phyloP scores from a whole-genome alignment of 2,888 invertebrate species.

The Microctonus brassicae region DNA sequence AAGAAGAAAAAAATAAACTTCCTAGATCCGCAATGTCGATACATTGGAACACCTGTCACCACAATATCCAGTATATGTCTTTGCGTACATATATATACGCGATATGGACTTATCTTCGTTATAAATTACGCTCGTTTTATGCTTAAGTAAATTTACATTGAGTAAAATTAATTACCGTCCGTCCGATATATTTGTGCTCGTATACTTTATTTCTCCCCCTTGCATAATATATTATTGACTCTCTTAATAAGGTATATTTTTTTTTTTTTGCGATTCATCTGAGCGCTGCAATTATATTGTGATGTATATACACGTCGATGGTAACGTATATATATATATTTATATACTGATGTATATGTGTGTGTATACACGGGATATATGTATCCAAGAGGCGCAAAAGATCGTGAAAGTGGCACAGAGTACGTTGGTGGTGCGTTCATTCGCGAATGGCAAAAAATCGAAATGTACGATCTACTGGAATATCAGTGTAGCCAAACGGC shows the following conservation, averaged over 20 bases:
- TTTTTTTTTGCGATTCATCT: slow-evolving; percentile 2
- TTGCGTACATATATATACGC: not conserved
- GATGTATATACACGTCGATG: not conserved
- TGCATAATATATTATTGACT: slow-evolving; percentile 1
- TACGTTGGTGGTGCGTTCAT: slow-evolving; percentile 37
- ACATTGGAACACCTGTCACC: slow-evolving; percentile 17
- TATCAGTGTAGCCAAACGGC: slow-evolving; percentile 12
- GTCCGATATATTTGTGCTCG: not conserved
- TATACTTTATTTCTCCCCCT: not conserved
- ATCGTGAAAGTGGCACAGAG: slow-evolving; percentile 52
- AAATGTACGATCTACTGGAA: slow-evolving; percentile 44
- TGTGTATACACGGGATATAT: slow-evolving; percentile 10
- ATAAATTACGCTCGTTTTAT: slow-evolving; percentile 34
- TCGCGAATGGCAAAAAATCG: slow-evolving; percentile 46
- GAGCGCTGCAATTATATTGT: not conserved
- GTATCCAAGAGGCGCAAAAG: slow-evolving; percentile 39
- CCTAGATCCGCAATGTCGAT: slow-evolving; percentile 29
- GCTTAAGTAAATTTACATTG: slow-evolving; percentile 13
- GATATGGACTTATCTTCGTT: slow-evolving; percentile 1
- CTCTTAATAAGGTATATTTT: not conserved
- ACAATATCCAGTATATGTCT: not conserved
- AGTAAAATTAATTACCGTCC: slow-evolving; percentile 14
- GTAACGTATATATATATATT: slow-evolving; percentile 3
- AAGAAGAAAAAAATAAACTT: slow-evolving; percentile 25
- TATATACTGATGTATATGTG: no score